A percentile compares a stretch with the other conserved stretches of the same genome.
phyloP scores from a whole-genome alignment of 2,113 vertebrate genomes.

The Ceuthmochares aereus region DNA sequence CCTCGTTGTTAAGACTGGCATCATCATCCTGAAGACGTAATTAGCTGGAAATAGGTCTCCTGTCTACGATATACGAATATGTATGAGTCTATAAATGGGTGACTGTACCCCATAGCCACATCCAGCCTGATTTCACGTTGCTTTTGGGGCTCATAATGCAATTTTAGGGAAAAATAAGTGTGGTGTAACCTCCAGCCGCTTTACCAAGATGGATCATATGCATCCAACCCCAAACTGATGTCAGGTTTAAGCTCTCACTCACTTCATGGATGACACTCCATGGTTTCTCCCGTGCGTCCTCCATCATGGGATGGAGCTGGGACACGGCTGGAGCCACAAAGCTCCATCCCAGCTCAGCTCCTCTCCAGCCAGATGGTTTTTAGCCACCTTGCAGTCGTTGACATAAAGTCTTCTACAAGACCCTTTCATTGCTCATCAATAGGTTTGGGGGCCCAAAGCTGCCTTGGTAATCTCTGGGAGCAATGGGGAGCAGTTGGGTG shows the following conservation, averaged over 20 bases:
- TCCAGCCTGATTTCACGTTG: rapidly evolving
- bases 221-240: rapidly evolving
- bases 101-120: not conserved
- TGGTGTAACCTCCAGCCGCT: not conserved
- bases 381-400: not conserved
- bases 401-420: not conserved
- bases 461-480: not conserved
- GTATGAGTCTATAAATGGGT: not conserved
- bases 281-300: not conserved
- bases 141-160: not conserved
- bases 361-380: not conserved
- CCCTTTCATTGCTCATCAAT: rapidly evolving
- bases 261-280: not conserved
- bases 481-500: rapidly evolving
- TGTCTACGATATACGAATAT: too few relatives aligned
- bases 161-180: not conserved
- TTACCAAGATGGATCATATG: rapidly evolving
- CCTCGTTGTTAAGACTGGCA: not conserved
- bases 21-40: not conserved
- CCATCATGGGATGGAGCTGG: not conserved
- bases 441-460: not conserved
- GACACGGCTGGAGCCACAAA: rapidly evolving
- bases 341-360: not conserved
- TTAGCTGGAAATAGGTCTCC: not conserved
- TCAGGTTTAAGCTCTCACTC: not conserved